Evolutionary conservation across 1,140 invertebrate species (phyloP).

Genomic region (Gonatopus flavifemur): DNA sequence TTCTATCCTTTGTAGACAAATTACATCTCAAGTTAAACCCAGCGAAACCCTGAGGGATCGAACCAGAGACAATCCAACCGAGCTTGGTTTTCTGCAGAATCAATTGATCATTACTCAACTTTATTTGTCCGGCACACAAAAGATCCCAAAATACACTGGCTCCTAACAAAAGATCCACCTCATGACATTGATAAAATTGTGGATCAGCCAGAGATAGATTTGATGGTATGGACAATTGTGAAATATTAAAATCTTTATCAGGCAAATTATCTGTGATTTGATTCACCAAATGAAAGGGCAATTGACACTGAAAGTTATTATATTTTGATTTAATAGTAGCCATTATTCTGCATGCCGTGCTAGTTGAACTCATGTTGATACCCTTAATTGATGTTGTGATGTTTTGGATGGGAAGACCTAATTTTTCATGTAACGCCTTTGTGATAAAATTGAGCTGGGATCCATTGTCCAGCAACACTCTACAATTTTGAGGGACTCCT

Average conservation of each 20-base stretch:
- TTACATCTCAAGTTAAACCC: neutral
- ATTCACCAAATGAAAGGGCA: slow-evolving; percentile 19
- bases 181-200: slow-evolving; percentile 20
- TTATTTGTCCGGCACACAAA: slow-evolving; percentile 27
- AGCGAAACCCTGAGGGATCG: neutral
- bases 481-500: slow-evolving; percentile 8
- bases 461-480: slow-evolving; percentile 19
- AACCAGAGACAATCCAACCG: slow-evolving; percentile 30
- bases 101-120: too few species aligned
- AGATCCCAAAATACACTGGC: too few species aligned
- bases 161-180: too few species aligned
- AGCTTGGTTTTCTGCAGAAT: slow-evolving; percentile 37
- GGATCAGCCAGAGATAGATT: slow-evolving; percentile 29
- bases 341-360: neutral
- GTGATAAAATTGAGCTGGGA: slow-evolving; percentile 24
- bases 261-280: slow-evolving; percentile 18
- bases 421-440: slow-evolving; percentile 1
- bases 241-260: slow-evolving; percentile 5
- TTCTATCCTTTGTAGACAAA: neutral
- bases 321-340: slow-evolving; percentile 19
- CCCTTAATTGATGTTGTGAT: slow-evolving; percentile 7
- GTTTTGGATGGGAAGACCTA: slow-evolving; percentile 1
- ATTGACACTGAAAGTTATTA: slow-evolving; percentile 1
- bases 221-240: slow-evolving; percentile 4
- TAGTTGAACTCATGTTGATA: slow-evolving; percentile 11